phyloP scores from a whole-genome alignment of 1,140 invertebrate genomes.

The Hirudo medicinalis region DNA sequence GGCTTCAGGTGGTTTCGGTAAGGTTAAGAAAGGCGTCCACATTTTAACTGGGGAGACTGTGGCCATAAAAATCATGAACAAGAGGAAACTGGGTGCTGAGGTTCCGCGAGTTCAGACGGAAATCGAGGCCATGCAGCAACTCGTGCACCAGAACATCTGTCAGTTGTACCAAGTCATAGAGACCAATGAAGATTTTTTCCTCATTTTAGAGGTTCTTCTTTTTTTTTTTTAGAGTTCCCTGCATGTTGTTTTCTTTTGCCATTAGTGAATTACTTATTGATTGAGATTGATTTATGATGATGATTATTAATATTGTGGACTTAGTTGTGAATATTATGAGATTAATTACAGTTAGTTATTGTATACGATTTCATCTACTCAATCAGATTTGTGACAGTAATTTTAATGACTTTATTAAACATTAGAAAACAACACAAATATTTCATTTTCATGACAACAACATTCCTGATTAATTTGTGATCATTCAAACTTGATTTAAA shows the following conservation, averaged over 20 bases:
- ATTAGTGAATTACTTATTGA: too few relatives aligned
- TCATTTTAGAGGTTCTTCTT: conserved; percentile 51
- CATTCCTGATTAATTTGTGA: too few relatives aligned
- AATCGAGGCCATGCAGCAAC: conserved; percentile 61
- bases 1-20: conserved; percentile 58
- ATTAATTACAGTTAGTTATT: too few relatives aligned
- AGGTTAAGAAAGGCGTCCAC: conserved; percentile 65
- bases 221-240: neutral
- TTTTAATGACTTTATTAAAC: too few relatives aligned
- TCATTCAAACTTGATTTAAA: too few relatives aligned
- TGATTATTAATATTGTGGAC: too few relatives aligned
- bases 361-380: too few relatives aligned
- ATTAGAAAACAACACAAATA: too few relatives aligned
- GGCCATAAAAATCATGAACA: conserved; percentile 75
- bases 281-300: too few relatives aligned
- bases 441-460: too few relatives aligned
- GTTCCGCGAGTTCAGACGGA: conserved; percentile 63
- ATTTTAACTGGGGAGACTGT: conserved; percentile 63
- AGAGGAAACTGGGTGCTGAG: conserved; percentile 60
- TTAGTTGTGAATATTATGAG: too few relatives aligned
- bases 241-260: conserved; percentile 29
- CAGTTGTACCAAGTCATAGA: conserved; percentile 69
- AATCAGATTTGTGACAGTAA: too few relatives aligned
- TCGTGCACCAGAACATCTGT: conserved; percentile 69
- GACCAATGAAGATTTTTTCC: conserved; percentile 47